Evolutionary conservation across 1,140 invertebrate genomes (phyloP).

Genomic region (Eupeodes corollae): DNA sequence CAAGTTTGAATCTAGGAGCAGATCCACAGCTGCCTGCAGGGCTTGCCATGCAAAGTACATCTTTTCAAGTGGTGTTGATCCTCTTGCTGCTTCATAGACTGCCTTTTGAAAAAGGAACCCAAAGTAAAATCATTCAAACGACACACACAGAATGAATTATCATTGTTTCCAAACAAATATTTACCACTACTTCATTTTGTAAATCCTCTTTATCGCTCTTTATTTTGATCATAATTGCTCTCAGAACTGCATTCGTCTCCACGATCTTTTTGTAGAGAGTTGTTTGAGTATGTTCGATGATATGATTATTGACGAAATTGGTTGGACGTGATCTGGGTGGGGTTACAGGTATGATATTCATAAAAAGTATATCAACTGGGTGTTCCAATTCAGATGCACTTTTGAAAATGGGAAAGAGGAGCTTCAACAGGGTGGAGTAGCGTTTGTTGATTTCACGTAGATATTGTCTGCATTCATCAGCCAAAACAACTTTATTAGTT

Average conservation of each 20-base stretch:
- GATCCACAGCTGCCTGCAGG: slow-evolving; percentile 58
- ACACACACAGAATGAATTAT: background rate
- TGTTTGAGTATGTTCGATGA: slow-evolving; percentile 74
- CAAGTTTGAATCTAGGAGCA: slow-evolving; percentile 50
- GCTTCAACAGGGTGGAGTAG: slow-evolving; percentile 57
- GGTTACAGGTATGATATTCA: slow-evolving; percentile 71
- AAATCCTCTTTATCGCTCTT: slow-evolving; percentile 37
- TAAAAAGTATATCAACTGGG: slow-evolving; percentile 83
- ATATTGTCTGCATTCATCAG: slow-evolving; percentile 55
- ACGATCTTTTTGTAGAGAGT: slow-evolving; percentile 58
- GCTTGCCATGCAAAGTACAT: slow-evolving; percentile 59
- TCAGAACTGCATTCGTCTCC: slow-evolving; percentile 47
- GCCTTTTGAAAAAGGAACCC: no score
- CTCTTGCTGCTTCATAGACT: slow-evolving; percentile 47
- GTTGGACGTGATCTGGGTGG: slow-evolving; percentile 76
- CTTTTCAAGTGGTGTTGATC: slow-evolving; percentile 56
- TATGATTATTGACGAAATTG: slow-evolving; percentile 54
- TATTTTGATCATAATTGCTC: slow-evolving; percentile 50
- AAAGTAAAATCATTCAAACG: slow-evolving; percentile 13
- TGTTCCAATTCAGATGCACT: slow-evolving; percentile 35
- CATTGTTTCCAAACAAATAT: background rate
- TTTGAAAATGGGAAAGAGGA: slow-evolving; percentile 62
- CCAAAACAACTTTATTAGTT: slow-evolving; percentile 36
- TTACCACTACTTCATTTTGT: slow-evolving; percentile 36
- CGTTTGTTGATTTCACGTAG: slow-evolving; percentile 65